These are phyloP conservation scores for Hypena proboscidalis DNA, from an alignment of 2,888 invertebrate genomes.

Conservation along the genomic window DNA sequence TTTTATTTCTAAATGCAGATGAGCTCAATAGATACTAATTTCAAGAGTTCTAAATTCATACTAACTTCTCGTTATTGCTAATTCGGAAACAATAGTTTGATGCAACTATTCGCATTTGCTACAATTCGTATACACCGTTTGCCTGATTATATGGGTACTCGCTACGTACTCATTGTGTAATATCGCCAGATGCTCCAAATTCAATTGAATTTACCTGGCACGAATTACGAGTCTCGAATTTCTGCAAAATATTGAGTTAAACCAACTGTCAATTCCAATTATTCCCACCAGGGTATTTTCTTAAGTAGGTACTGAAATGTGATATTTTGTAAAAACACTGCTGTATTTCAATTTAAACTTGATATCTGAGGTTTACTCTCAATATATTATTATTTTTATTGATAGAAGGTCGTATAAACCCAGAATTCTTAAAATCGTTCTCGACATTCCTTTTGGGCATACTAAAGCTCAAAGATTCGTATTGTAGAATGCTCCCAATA, in stretches of 20 bases:
- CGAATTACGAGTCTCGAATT: slow-evolving; percentile 2
- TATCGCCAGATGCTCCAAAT: slow-evolving; percentile 7
- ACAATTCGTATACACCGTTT: slow-evolving; percentile 1
- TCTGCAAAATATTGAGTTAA: slow-evolving; percentile 4
- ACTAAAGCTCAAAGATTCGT: slow-evolving; percentile 1
- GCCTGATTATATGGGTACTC: slow-evolving; percentile 1
- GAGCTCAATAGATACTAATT: too few relatives aligned
- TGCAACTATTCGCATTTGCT: background rate
- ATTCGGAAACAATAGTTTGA: background rate
- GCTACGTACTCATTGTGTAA: slow-evolving; percentile 10
- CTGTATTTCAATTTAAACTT: slow-evolving; percentile 14
- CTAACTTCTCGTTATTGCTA: too few relatives aligned
- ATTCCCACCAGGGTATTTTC: slow-evolving; percentile 7
- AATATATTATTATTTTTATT: background rate
- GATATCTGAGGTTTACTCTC: slow-evolving; percentile 15
- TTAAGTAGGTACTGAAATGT: slow-evolving; percentile 9
- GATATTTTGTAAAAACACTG: slow-evolving; percentile 18
- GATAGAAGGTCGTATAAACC: slow-evolving; percentile 13
- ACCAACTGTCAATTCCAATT: slow-evolving; percentile 6
- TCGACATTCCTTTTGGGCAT: background rate
- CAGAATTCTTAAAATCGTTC: slow-evolving; percentile 7
- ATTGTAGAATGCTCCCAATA: slow-evolving; percentile 6
- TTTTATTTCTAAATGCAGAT: too few relatives aligned
- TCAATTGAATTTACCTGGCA: slow-evolving; percentile 9
- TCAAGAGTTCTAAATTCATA: too few relatives aligned